Percentiles rank a stretch among this genome's conserved stretches.
Conservation (phyloP, 2,797 vertebrate species). For the Sibirionetta formosa region DNA sequence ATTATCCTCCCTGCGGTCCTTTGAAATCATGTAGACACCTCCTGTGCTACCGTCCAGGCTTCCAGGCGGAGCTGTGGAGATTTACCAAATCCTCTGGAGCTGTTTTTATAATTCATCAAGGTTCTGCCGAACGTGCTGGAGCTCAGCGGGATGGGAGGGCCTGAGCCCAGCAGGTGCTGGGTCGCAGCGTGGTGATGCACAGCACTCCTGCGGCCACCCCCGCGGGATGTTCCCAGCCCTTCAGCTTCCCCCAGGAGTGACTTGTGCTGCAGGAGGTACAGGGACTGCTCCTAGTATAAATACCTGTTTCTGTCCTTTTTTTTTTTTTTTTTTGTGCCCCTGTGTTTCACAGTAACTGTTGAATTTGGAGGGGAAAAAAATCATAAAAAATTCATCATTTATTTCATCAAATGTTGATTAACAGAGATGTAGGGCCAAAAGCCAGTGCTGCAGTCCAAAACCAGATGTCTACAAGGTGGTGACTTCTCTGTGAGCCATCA, state of each 20-base stretch:
- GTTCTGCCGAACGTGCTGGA: rapidly evolving
- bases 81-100: neutral
- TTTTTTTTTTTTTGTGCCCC: neutral
- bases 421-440: neutral
- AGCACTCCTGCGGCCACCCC: rapidly evolving
- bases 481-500: rapidly evolving
- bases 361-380: neutral
- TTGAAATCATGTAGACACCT: neutral
- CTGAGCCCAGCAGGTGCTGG: rapidly evolving
- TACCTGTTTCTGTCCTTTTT: rapidly evolving
- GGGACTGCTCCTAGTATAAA: neutral
- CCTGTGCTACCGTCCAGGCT: neutral
- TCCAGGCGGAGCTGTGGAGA: neutral
- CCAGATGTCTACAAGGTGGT: rapidly evolving
- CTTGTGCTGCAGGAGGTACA: neutral
- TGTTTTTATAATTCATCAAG: neutral
- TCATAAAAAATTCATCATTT: neutral
- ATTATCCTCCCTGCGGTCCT: neutral
- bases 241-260: neutral
- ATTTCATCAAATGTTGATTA: neutral
- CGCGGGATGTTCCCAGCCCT: rapidly evolving
- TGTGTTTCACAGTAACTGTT: neutral
- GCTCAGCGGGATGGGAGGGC: rapidly evolving
- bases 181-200: rapidly evolving
- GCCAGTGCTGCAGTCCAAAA: neutral